Conservation (phyloP, 1,140 invertebrate species). For the Rhagoletis zephyria region DNA sequence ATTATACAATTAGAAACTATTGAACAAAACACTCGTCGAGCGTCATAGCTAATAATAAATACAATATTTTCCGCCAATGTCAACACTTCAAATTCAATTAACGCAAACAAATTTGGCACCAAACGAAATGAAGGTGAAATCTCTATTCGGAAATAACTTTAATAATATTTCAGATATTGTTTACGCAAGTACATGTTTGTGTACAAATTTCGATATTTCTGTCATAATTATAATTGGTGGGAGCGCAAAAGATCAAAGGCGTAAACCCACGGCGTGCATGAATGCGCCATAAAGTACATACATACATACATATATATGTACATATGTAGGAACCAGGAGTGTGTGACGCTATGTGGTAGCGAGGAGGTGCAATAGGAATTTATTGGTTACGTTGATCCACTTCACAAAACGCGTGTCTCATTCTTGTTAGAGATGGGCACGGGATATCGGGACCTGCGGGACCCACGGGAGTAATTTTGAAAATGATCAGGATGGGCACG, state of each 20-base stretch:
- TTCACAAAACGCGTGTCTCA: slow-evolving; percentile 20
- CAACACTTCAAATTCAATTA: slow-evolving; percentile 47
- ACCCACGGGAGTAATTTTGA: too few species aligned
- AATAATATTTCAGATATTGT: neutral
- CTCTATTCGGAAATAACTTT: neutral
- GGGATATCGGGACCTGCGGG: too few species aligned
- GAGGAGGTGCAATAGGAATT: neutral
- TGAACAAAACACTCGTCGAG: neutral
- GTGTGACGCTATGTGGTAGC: neutral
- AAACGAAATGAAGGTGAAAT: slow-evolving; percentile 30
- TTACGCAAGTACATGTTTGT: neutral
- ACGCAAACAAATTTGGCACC: neutral
- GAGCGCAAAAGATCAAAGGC: slow-evolving; percentile 12
- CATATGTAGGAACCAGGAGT: neutral
- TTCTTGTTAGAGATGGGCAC: neutral
- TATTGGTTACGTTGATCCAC: slow-evolving; percentile 25
- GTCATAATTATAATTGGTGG: neutral
- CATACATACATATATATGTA: too few species aligned
- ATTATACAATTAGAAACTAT: too few species aligned
- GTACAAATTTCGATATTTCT: too few species aligned
- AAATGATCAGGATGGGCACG: too few species aligned
- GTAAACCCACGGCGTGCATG: neutral
- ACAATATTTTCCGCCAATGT: neutral
- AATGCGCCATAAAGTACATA: neutral
- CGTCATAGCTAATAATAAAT: neutral